phyloP scores from a whole-genome alignment of 2,797 vertebrate species.

The Sebastolobus altivelis region DNA sequence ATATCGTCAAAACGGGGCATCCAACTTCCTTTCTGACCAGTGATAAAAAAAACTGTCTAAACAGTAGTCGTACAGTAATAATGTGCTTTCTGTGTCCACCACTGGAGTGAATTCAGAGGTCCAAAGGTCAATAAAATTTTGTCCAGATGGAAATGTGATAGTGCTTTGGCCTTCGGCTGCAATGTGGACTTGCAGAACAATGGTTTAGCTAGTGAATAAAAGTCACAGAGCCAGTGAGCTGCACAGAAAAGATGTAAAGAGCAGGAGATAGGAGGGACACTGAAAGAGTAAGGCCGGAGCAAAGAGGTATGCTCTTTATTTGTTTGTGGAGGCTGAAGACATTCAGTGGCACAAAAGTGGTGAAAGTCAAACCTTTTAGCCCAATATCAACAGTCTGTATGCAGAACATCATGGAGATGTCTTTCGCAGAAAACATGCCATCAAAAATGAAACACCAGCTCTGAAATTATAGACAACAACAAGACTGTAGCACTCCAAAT shows the following conservation, averaged over 20 bases:
- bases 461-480: background rate
- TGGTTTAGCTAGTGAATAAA: conserved; percentile 25
- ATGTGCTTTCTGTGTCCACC: background rate
- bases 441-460: background rate
- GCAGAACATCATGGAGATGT: background rate
- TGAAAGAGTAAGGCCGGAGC: conserved; percentile 17
- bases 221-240: conserved; percentile 6
- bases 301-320: conserved; percentile 9
- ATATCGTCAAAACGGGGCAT: conserved; percentile 13
- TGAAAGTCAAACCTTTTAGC: conserved; percentile 2
- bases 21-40: conserved; percentile 6
- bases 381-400: background rate
- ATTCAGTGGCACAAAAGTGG: background rate
- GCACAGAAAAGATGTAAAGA: conserved; percentile 30
- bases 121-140: conserved; percentile 20
- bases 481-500: background rate
- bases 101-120: conserved; percentile 11
- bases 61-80: background rate
- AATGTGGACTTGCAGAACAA: conserved; percentile 28
- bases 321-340: conserved; percentile 18
- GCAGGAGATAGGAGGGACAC: conserved; percentile 19
- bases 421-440: background rate
- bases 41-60: background rate
- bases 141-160: conserved; percentile 39
- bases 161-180: conserved; percentile 1